These are phyloP conservation scores for Augochlora pura DNA, from an alignment of 1,140 invertebrate genomes.

Conservation along the genomic window DNA sequence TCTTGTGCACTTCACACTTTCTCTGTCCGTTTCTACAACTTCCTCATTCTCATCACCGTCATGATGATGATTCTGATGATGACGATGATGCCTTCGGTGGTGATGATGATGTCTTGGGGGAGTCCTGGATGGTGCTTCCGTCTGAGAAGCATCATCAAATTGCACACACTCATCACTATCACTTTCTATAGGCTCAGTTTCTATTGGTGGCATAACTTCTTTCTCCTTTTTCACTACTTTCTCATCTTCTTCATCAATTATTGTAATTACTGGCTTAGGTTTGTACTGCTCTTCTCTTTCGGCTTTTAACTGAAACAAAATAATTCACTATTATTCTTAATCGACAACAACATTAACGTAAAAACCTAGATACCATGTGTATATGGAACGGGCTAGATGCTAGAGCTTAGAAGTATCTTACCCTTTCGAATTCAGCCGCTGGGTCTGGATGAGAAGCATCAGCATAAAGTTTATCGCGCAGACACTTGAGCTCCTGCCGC, in stretches of 20 bases:
- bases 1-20: constrained; percentile 72
- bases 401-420: constrained; percentile 65
- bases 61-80: constrained; percentile 78
- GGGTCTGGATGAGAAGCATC: constrained; percentile 89
- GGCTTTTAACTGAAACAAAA: constrained; percentile 82
- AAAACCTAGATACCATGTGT: background rate
- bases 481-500: constrained; percentile 94
- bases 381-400: background rate
- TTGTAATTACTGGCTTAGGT: constrained; percentile 87
- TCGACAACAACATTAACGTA: background rate
- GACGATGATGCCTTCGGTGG: constrained; percentile 77
- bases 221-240: constrained; percentile 78
- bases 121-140: constrained; percentile 73
- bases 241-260: constrained; percentile 79
- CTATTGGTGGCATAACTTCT: constrained; percentile 82
- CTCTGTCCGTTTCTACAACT: constrained; percentile 67
- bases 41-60: constrained; percentile 76
- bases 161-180: constrained; percentile 80
- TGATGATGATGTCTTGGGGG: constrained; percentile 77
- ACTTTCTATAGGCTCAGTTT: constrained; percentile 86
- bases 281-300: constrained; percentile 92
- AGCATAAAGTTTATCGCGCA: constrained; percentile 90
- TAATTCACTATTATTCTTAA: background rate
- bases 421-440: constrained; percentile 89
- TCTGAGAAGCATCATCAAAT: constrained; percentile 72